Percentiles rank a stretch among this genome's conserved stretches.
Conservation (phyloP, 2,888 invertebrate genomes). For the Callyntrura guangdongensis region DNA sequence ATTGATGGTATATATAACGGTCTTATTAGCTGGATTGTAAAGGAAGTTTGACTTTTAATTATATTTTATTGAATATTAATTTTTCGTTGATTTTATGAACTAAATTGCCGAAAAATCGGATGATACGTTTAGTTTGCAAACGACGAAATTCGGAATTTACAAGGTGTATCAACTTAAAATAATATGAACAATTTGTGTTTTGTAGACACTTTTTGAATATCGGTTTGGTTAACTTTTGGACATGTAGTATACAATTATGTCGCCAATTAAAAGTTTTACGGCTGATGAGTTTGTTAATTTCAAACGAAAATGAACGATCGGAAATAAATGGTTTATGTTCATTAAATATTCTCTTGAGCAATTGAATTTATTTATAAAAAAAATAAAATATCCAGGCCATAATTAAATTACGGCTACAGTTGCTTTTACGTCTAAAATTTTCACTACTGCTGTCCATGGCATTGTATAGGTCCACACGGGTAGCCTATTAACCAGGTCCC, state of each 20-base stretch:
- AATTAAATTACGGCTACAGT: neutral
- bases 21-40: neutral
- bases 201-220: neutral
- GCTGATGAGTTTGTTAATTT: conserved; percentile 33
- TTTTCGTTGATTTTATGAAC: no score
- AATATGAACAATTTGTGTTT: neutral
- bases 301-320: conserved; percentile 30
- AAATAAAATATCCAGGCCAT: no score
- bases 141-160: neutral
- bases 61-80: neutral
- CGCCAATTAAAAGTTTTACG: neutral
- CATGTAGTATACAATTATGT: neutral
- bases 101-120: no score
- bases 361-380: neutral
- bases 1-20: neutral
- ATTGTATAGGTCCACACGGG: conserved; percentile 82
- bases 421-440: conserved; percentile 78
- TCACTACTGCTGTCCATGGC: conserved; percentile 80
- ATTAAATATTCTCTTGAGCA: neutral
- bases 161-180: neutral
- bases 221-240: neutral
- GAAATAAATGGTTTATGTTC: conserved; percentile 54
- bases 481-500: conserved; percentile 76
- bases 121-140: neutral
- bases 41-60: neutral